Percentiles rank a stretch among this genome's conserved stretches.
Evolutionary conservation across 2,888 invertebrate genomes (phyloP).

Genomic region (Troides oblongomaculatus): DNA sequence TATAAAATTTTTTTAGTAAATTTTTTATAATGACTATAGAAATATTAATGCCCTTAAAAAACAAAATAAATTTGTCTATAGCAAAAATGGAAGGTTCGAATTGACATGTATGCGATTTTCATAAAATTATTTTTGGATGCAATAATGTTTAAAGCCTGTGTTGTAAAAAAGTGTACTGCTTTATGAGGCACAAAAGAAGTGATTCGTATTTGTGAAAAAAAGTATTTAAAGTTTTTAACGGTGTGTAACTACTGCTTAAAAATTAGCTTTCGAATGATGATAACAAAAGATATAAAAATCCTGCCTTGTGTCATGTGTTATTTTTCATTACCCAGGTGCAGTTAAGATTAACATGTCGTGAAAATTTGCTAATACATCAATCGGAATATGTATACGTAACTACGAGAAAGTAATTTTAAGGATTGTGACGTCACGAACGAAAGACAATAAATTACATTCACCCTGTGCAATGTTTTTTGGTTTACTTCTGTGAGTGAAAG

Average conservation of each 20-base stretch:
- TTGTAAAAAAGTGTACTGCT: conserved; percentile 45
- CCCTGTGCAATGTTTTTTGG: conserved; percentile 63
- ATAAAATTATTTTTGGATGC: conserved; percentile 72
- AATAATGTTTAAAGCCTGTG: conserved; percentile 56
- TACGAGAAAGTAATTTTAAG: conserved; percentile 66
- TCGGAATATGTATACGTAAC: conserved; percentile 65
- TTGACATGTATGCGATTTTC: conserved; percentile 75
- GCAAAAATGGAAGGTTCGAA: conserved; percentile 74
- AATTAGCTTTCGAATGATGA: conserved; percentile 70
- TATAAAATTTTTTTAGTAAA: neutral
- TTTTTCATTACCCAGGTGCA: conserved; percentile 63
- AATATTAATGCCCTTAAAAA: conserved; percentile 27
- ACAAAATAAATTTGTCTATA: conserved; percentile 49
- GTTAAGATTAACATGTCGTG: conserved; percentile 61
- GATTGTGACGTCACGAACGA: conserved; percentile 76
- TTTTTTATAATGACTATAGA: conserved; percentile 12
- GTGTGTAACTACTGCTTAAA: conserved; percentile 62
- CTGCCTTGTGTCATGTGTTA: conserved; percentile 61
- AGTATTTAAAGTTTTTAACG: conserved; percentile 37
- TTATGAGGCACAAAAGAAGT: conserved; percentile 40
- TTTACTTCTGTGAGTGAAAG: conserved; percentile 55
- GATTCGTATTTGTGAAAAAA: conserved; percentile 36
- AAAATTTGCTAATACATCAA: conserved; percentile 48
- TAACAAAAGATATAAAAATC: conserved; percentile 79
- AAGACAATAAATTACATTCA: conserved; percentile 70